Evolutionary conservation across 2,797 vertebrate genomes (phyloP), one percentile per base, ranked within the genome.

Genomic region (Sebastes diaconus): DNA sequence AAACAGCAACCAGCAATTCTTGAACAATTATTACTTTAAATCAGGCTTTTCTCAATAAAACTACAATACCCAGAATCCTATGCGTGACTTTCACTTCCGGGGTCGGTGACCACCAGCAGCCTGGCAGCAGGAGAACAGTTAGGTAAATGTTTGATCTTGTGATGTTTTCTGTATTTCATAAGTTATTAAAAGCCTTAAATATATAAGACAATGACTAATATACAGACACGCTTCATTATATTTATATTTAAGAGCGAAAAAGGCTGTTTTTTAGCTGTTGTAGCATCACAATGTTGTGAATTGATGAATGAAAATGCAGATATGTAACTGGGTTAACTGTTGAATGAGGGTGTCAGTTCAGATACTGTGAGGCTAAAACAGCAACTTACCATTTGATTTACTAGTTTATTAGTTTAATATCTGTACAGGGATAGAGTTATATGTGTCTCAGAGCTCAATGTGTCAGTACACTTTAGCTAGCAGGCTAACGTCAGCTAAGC

Each of bases 61-160:
- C 92, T 83, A 78, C 92, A 83, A 4, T 24, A 77, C 89, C 93
- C 93, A 94, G 1, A 82, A 80, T 27, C 0, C 90, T 20, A 1
- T n/a, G 80, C 77, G 54, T 0, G 0, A 0, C 3, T 1, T 64
- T 8, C 36, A 75, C 0, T 93, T 94, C 93, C 92, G 84, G 82
- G 39, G 81, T 84, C 24, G 8, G 8, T 30, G 39, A 36, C 22
- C 22, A 13, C 18, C 73, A 18, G 30, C 10, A 18, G 30, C 10
- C 81, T 80, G 70, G 25, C 75, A 83, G 58, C 71, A 54, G 68
- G 22, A 84, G 75, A 68, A 70, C 92, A 88, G 89, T 92, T 79
- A 84, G 80, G 4, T 29, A 61, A 30, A 73, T 59, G 57, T 80
- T 54, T 75, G 60, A n/a, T 71, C 22, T 83, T 68, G 22, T 57